Conservation (phyloP, 2,888 invertebrate genomes). For the Epistrophe grossulariae region DNA sequence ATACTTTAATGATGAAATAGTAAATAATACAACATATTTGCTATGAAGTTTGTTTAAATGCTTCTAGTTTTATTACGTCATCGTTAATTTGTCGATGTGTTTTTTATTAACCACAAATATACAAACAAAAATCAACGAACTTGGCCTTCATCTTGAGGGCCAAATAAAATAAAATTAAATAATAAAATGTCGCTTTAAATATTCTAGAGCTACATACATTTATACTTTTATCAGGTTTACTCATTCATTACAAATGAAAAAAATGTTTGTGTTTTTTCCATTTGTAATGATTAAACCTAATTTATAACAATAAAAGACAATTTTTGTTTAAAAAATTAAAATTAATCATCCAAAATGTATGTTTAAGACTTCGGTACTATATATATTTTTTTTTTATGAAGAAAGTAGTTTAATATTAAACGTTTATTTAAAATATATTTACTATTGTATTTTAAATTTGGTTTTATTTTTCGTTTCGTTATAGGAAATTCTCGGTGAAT, state of each 20-base stretch:
- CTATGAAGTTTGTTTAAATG: neutral
- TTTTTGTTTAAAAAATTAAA: too few species aligned
- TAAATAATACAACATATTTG: neutral
- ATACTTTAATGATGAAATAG: neutral
- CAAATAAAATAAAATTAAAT: constrained; percentile 26
- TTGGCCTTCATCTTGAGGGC: constrained; percentile 34
- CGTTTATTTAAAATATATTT: neutral
- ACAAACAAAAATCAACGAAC: constrained; percentile 25
- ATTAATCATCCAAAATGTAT: too few species aligned
- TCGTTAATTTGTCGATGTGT: constrained; percentile 16
- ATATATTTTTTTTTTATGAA: too few species aligned
- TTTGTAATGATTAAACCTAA: too few species aligned
- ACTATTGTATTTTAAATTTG: neutral
- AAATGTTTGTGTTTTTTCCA: too few species aligned
- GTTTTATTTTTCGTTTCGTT: constrained; percentile 76
- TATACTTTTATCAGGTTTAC: neutral
- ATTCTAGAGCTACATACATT: neutral
- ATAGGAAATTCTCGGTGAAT: constrained; percentile 90
- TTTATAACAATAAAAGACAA: too few species aligned
- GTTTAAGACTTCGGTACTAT: too few species aligned
- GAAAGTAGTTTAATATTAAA: too few species aligned
- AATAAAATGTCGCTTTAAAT: constrained; percentile 5
- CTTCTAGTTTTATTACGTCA: constrained; percentile 15
- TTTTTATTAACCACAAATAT: constrained; percentile 1
- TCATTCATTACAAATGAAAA: too few species aligned